These are phyloP conservation scores for Epistrophella euchroma DNA, from an alignment of 2,888 invertebrate species.

Conservation along the genomic window DNA sequence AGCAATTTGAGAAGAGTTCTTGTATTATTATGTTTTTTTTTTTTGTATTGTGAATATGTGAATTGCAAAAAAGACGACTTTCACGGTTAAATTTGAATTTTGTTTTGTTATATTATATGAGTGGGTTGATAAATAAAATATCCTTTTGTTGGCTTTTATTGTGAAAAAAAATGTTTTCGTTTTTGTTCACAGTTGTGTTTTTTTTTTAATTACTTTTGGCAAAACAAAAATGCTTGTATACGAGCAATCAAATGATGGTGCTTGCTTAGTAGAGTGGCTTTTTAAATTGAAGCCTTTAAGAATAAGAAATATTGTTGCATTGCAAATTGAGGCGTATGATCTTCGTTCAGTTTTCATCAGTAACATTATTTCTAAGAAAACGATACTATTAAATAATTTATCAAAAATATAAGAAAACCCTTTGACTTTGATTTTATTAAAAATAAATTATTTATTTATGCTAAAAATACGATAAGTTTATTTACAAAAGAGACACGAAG, in stretches of 20 bases:
- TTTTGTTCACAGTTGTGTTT: background rate
- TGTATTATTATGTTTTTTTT: background rate
- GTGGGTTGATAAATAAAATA: conserved; percentile 6
- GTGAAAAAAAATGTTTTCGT: background rate
- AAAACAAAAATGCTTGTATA: background rate
- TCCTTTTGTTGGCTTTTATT: background rate
- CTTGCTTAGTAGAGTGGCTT: background rate
- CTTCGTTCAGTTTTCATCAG: too few relatives aligned
- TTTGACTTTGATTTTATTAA: too few relatives aligned
- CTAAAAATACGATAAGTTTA: too few relatives aligned
- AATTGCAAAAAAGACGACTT: conserved; percentile 5
- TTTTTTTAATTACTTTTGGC: conserved; percentile 7
- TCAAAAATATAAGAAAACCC: too few relatives aligned
- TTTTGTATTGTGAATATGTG: background rate
- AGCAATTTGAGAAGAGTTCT: conserved; percentile 39
- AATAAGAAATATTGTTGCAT: background rate
- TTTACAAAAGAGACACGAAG: too few relatives aligned
- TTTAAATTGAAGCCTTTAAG: background rate
- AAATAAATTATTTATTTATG: too few relatives aligned
- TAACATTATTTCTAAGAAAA: too few relatives aligned
- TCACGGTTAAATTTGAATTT: background rate
- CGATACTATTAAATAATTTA: too few relatives aligned
- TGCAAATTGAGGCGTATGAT: background rate
- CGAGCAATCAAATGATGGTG: background rate
- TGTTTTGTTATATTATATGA: background rate